Evolutionary conservation across 2,797 vertebrate genomes (phyloP).

Genomic region (Brachymystax lenok): DNA sequence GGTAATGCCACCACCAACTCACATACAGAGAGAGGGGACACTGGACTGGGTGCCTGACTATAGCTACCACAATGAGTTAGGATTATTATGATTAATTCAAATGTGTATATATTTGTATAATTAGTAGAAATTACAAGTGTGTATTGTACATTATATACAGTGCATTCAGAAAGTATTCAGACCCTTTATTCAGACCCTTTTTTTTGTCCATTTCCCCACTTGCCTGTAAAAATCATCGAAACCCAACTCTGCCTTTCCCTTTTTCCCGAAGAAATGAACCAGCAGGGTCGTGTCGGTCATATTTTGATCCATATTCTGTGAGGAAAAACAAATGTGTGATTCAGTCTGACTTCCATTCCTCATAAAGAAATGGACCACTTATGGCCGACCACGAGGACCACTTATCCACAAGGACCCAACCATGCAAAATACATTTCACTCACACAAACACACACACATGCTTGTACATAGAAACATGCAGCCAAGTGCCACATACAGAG

Average conservation of each 20-base stretch:
- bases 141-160: too few species aligned
- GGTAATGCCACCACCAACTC: too few species aligned
- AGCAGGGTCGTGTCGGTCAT: constrained; percentile 88
- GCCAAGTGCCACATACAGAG: not conserved
- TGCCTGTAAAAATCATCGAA: constrained; percentile 87
- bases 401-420: constrained; percentile 27
- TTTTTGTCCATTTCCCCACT: constrained; percentile 30
- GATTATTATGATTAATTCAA: too few species aligned
- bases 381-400: not conserved
- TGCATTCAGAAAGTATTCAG: too few species aligned
- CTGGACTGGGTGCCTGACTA: too few species aligned
- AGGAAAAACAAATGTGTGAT: constrained; percentile 47
- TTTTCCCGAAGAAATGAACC: constrained; percentile 95
- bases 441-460: not conserved
- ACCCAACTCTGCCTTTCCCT: constrained; percentile 92
- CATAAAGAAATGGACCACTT: not conserved
- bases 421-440: constrained; percentile 10
- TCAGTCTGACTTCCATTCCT: constrained; percentile 7
- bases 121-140: too few species aligned
- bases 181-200: too few species aligned
- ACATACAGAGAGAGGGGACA: too few species aligned
- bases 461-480: not conserved
- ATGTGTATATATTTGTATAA: too few species aligned
- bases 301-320: constrained; percentile 82
- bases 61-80: too few species aligned